A percentile compares a stretch with the other conserved stretches of the same genome.
These are phyloP conservation scores for Invenusta paracnida DNA, from an alignment of 2,888 invertebrate species.

Conservation along the genomic window DNA sequence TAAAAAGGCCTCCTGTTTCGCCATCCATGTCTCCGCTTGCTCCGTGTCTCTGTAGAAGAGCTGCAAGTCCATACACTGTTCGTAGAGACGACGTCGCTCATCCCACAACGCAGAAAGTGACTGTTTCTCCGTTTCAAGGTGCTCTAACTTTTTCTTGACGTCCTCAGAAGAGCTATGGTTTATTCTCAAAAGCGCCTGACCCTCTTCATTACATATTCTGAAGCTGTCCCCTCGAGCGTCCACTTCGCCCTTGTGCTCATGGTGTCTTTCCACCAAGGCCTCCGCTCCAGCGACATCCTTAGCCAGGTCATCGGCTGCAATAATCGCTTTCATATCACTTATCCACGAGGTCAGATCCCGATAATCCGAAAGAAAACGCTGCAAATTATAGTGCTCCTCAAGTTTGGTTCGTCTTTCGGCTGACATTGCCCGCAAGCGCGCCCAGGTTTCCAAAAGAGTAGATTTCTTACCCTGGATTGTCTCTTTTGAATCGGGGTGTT, in stretches of 20 bases:
- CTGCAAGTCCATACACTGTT: conserved; percentile 98
- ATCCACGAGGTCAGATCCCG: conserved; percentile 83
- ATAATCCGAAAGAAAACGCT: conserved; percentile 94
- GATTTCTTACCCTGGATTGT: conserved; percentile 71
- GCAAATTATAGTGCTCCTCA: conserved; percentile 88
- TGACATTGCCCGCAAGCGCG: conserved; percentile 76
- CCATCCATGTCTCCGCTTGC: conserved; percentile 99
- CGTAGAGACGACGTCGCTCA: conserved; percentile 86
- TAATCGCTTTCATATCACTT: conserved; percentile 90
- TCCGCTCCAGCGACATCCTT: conserved; percentile 99
- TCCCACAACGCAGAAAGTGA: conserved; percentile 87
- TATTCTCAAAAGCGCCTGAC: conserved; percentile 70
- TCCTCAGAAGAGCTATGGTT: conserved; percentile 86
- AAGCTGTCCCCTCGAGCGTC: conserved; percentile 95
- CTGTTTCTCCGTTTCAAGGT: conserved; percentile 74
- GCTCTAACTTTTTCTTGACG: conserved; percentile 77
- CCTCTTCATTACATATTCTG: conserved; percentile 58
- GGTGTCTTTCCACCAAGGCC: conserved; percentile 88
- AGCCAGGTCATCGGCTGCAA: conserved; percentile 93
- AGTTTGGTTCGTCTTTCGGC: conserved; percentile 79
- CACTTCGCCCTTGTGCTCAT: conserved; percentile 91
- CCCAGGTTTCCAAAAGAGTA: conserved; percentile 90
- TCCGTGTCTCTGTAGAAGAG: conserved; percentile 95
- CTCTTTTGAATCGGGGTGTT: conserved; percentile 74
- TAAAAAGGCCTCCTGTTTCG: conserved; percentile 96